Percentiles rank a stretch among this genome's conserved stretches.
phyloP scores from a whole-genome alignment of 2,888 invertebrate genomes.

The Fabriciana adippe region DNA sequence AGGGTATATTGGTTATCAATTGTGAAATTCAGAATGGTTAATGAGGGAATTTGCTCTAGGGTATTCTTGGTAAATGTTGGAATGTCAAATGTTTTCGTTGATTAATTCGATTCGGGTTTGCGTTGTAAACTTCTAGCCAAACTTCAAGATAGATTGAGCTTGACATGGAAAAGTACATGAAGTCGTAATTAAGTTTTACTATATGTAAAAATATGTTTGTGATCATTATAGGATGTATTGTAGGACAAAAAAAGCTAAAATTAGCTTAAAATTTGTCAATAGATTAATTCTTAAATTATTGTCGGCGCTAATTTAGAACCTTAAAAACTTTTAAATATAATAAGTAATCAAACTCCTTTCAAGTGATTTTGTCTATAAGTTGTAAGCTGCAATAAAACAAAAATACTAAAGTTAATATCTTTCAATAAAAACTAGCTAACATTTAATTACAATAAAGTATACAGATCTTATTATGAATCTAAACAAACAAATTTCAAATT shows the following conservation, averaged over 20 bases:
- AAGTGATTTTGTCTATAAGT: too few species aligned
- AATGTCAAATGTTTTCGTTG: slow-evolving; percentile 3
- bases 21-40: neutral
- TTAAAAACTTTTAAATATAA: too few species aligned
- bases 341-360: too few species aligned
- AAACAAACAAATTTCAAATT: slow-evolving; percentile 4
- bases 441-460: neutral
- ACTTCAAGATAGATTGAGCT: neutral
- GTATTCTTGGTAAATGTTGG: neutral
- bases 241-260: too few species aligned
- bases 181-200: neutral
- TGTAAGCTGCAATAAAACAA: too few species aligned
- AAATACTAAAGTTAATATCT: too few species aligned
- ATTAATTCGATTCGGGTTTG: slow-evolving; percentile 3
- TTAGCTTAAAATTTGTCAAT: too few species aligned
- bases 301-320: too few species aligned
- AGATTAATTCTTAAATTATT: too few species aligned
- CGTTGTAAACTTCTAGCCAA: neutral
- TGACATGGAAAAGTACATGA: neutral
- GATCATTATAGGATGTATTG: too few species aligned
- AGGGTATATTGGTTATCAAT: neutral
- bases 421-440: too few species aligned
- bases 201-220: too few species aligned
- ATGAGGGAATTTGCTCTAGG: neutral
- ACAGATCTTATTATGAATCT: neutral